phyloP scores from a whole-genome alignment of 2,888 invertebrate genomes.

The Nysson spinosus region DNA sequence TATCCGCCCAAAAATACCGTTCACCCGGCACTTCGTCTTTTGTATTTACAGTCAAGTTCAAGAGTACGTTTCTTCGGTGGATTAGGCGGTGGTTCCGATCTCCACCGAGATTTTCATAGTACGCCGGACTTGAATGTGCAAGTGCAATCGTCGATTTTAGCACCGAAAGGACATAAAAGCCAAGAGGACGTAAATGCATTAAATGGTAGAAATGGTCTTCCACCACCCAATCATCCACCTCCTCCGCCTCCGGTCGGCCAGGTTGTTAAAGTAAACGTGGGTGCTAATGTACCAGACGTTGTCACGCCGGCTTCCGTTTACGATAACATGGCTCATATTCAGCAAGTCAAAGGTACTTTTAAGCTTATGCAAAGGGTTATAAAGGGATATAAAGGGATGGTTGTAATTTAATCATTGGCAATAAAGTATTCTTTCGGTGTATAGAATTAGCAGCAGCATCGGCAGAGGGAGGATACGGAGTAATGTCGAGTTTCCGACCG shows the following conservation, averaged over 20 bases:
- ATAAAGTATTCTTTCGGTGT: not conserved
- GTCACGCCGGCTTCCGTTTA: conserved; percentile 75
- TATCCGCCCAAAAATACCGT: too few species aligned
- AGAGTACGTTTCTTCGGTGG: conserved; percentile 79
- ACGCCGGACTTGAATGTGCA: conserved; percentile 86
- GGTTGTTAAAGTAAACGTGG: conserved; percentile 84
- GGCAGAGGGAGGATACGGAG: conserved; percentile 78
- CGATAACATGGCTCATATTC: conserved; percentile 76
- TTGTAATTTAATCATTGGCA: too few species aligned
- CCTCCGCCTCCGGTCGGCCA: conserved; percentile 88
- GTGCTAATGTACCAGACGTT: conserved; percentile 71
- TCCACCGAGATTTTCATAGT: conserved; percentile 91
- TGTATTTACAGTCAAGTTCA: conserved; percentile 78
- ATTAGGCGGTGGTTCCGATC: conserved; percentile 77
- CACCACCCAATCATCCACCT: conserved; percentile 90
- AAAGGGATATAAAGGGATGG: not conserved
- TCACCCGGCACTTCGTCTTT: too few species aligned
- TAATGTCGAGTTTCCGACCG: conserved; percentile 94
- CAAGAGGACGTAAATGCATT: conserved; percentile 84
- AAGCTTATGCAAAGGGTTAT: not conserved
- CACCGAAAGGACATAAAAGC: conserved; percentile 81
- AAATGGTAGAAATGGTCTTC: conserved; percentile 79
- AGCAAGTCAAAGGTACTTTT: conserved; percentile 76
- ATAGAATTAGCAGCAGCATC: conserved; percentile 76
- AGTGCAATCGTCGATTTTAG: conserved; percentile 67